Percentiles rank a stretch among this genome's conserved stretches.
These are phyloP conservation scores for Eubasilissa splendida DNA, from an alignment of 2,888 invertebrate genomes.

Conservation along the genomic window DNA sequence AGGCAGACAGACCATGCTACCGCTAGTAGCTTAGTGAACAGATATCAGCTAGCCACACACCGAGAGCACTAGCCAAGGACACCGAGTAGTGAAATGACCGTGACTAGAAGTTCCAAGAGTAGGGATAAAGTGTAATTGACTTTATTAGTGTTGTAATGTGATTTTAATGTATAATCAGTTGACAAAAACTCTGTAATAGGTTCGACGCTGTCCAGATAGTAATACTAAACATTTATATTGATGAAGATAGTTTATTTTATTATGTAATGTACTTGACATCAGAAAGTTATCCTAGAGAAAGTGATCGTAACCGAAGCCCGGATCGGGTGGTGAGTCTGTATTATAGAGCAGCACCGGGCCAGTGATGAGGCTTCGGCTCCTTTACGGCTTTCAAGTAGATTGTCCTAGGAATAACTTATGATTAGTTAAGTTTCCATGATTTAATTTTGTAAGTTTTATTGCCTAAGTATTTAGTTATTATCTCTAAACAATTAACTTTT, in stretches of 20 bases:
- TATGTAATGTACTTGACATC: constrained; percentile 22
- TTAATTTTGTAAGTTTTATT: constrained; percentile 35
- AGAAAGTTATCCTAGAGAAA: constrained; percentile 20
- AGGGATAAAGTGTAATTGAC: constrained; percentile 51
- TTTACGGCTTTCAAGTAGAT: background rate
- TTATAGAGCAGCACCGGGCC: background rate
- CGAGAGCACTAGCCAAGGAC: constrained; percentile 34
- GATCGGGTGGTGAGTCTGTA: background rate
- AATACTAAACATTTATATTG: constrained; percentile 38
- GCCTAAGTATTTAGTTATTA: constrained; percentile 8
- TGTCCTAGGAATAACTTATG: constrained; percentile 21
- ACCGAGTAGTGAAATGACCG: constrained; percentile 28
- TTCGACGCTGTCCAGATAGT: constrained; percentile 45
- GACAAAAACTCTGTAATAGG: constrained; percentile 32
- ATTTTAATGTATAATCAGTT: constrained; percentile 46
- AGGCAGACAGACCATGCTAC: constrained; percentile 47
- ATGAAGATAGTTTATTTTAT: constrained; percentile 30
- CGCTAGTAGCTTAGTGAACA: constrained; percentile 27
- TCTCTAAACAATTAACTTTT: too few relatives aligned
- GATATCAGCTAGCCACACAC: constrained; percentile 21
- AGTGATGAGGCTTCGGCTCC: background rate
- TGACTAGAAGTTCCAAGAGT: constrained; percentile 44
- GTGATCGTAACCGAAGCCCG: background rate
- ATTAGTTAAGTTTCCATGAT: constrained; percentile 36
- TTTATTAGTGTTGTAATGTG: constrained; percentile 55